Percentiles rank a stretch among this genome's conserved stretches.
Conservation (phyloP, 2,888 invertebrate species). For the Agrotis segetum region DNA sequence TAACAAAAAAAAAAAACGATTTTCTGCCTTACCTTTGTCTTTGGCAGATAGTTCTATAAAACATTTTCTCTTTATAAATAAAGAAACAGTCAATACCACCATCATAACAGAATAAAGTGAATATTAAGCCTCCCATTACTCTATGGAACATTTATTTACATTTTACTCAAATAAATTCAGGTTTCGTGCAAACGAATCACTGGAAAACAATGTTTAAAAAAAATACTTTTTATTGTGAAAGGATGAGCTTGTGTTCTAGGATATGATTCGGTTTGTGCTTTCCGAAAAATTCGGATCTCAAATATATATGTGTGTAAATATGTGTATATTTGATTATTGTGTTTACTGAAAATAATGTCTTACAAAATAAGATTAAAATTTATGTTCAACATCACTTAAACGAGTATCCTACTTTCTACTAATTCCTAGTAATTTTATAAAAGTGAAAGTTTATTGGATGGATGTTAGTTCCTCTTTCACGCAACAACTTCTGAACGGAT, state of each 20-base stretch:
- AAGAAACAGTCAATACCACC: slow-evolving; percentile 14
- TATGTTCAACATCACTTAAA: too few species aligned
- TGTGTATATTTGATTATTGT: too few species aligned
- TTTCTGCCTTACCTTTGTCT: not conserved
- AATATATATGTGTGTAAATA: too few species aligned
- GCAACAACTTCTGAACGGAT: too few species aligned
- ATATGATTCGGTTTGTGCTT: not conserved
- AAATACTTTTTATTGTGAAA: not conserved
- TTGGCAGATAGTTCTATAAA: not conserved
- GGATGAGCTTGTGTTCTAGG: too few species aligned
- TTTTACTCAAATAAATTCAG: slow-evolving; percentile 39
- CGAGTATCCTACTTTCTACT: too few species aligned
- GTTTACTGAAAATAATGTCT: too few species aligned
- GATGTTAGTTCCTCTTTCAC: not conserved
- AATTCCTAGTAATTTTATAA: too few species aligned
- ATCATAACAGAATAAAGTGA: slow-evolving; percentile 32
- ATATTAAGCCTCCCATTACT: slow-evolving; percentile 34
- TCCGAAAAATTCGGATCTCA: not conserved
- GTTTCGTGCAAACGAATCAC: slow-evolving; percentile 8
- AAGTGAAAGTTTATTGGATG: too few species aligned
- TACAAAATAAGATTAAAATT: too few species aligned
- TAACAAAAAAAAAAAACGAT: too few species aligned
- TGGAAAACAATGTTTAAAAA: slow-evolving; percentile 1
- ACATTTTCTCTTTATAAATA: slow-evolving; percentile 13
- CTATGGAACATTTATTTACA: slow-evolving; percentile 36